Evolutionary conservation across 2,113 vertebrate species (phyloP), one percentile per base, ranked within the genome.

Genomic region (Collichthys lucidus): DNA sequence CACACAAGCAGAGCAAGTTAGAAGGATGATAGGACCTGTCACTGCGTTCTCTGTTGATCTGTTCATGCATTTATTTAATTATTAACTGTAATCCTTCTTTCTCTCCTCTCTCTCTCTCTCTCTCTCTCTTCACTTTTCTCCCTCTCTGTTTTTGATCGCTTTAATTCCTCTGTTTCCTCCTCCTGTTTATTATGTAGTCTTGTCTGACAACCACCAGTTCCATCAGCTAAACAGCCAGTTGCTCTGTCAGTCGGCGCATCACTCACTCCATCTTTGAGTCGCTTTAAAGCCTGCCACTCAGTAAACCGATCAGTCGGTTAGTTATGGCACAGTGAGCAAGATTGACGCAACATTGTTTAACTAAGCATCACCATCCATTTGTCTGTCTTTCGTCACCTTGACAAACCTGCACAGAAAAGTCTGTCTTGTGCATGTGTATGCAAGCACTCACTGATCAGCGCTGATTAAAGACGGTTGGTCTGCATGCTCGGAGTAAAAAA

Each of bases 11-110:
- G 26, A 87, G 74, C 79, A 55, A 85, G 70, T 83, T 68, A 91
- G 86, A 82, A 66, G 85, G 86, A 89, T 89, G 90, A 92, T 90
- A 86, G 87, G 86, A 89, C 88, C 88, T 92, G 92, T 92, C 87
- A 88, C 67, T 67, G 76, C 77, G 80, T 78, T 79, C 80, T 81
- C 80, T 87, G 70, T 87, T 90, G 90, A 92, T 93, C 92, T 91
- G 86, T 89, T 91, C 90, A 89, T 91, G 81, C 86, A 81, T 91
- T 91, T 93, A 90, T 94, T 93, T 89, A 64, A 77, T 71, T 77
- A 83, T 65, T 59, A 90, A 90, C 83, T 88, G 77, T 93, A 77
- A 92, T 88, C 80, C 78, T 74, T 83, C 63, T 56, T 44, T 75
- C 31, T 61, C 53, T 44, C 42, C 24, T 8, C 35, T 35, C 35